Evolutionary conservation across 2,888 invertebrate genomes (phyloP), one percentile per base, ranked within the genome.

Genomic region (Erynnis tages): DNA sequence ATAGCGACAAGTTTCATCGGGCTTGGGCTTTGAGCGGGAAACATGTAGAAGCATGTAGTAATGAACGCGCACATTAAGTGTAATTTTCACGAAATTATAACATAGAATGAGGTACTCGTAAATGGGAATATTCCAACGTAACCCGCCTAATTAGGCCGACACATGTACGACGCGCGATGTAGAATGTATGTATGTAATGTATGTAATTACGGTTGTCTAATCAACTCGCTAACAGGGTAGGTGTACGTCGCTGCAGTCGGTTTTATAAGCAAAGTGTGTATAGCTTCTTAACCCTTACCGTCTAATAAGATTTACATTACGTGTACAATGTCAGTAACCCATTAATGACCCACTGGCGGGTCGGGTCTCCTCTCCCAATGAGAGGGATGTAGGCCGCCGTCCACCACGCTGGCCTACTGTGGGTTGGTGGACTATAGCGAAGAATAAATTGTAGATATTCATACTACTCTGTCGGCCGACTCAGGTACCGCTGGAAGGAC

Each of bases 71-170:
- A 29, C 19, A 29, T 30, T 38, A 35, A 29, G 37, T 16, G 30
- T 30, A 48, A 48, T 38, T 45, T 38, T 38, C 47, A n/a, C 37
- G 11, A 48, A 48, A 48, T 48, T 38, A 38, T 37, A 38, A 38
- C 38, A 29, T 38, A 38, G 21, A 38, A 30, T 29, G 17, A 17
- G 38, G 27, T 37, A 6, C 21, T 21, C 21, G 21, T 6, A 29
- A 37, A 19, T 29, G 35, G 10, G 17, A 37, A 47, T 47, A 47
- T 37, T 47, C 29, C 29, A 29, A 4, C 37, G 35, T 29, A 37
- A 47, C 37, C 47, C 29, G 17, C 27, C 37, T 47, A 47, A 47
- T 47, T 47, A 47, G 47, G 47, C 27, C 35, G 10, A 47, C 47
- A 37, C 37, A 21, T 37, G 47, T 47, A 47, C 27, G 34, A 35